These are phyloP conservation scores for Rhyzopertha dominica DNA, from an alignment of 1,140 invertebrate species.

Conservation along the genomic window DNA sequence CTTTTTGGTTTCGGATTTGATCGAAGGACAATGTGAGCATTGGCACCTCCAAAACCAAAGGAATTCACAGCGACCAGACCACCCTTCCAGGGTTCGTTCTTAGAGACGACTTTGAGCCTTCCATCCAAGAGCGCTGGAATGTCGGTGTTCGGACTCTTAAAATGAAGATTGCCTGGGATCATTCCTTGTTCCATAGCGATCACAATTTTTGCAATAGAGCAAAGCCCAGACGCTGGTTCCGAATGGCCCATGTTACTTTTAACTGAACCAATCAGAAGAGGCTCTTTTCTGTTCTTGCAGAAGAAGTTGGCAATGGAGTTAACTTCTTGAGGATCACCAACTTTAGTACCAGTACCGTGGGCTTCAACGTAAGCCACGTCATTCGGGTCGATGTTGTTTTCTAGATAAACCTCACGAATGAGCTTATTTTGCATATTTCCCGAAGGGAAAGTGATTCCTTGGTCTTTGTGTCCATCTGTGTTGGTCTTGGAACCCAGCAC, in stretches of 20 bases:
- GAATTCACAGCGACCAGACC: constrained; percentile 87
- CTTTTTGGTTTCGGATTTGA: constrained; percentile 70
- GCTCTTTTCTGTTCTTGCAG: constrained; percentile 73
- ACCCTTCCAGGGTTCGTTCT: constrained; percentile 75
- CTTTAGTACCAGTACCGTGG: constrained; percentile 94
- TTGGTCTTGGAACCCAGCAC: constrained; percentile 83
- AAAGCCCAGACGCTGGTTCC: constrained; percentile 88
- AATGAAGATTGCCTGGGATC: constrained; percentile 91
- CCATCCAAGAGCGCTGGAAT: constrained; percentile 85
- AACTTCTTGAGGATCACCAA: constrained; percentile 92
- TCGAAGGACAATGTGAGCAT: constrained; percentile 84
- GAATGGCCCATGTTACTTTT: constrained; percentile 99
- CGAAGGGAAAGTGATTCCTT: constrained; percentile 88
- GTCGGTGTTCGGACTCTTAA: constrained; percentile 76
- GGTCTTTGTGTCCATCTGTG: constrained; percentile 82
- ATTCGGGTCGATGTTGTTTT: constrained; percentile 73
- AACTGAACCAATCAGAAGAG: constrained; percentile 88
- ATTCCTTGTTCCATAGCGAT: constrained; percentile 83
- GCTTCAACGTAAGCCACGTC: constrained; percentile 88
- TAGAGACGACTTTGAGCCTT: constrained; percentile 77
- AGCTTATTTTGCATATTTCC: constrained; percentile 81
- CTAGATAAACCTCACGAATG: constrained; percentile 79
- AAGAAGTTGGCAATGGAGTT: constrained; percentile 90
- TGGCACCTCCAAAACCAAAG: constrained; percentile 97
- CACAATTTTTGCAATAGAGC: constrained; percentile 84